These are phyloP conservation scores for Pseudococcus jackbeardsleyi DNA, from an alignment of 2,888 invertebrate species.

Conservation along the genomic window DNA sequence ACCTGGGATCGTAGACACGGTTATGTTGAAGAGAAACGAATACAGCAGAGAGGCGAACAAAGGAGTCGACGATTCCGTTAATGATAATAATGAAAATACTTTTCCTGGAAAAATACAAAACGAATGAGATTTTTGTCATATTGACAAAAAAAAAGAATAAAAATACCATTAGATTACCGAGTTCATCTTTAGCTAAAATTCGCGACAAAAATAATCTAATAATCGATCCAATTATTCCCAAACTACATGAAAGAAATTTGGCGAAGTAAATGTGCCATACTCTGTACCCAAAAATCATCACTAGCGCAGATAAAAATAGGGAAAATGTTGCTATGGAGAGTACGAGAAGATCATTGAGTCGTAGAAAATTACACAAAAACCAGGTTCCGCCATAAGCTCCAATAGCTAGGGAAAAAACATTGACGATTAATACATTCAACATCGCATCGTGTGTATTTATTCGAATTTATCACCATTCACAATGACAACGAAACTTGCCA, in stretches of 20 bases:
- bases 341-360: background rate
- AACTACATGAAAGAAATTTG: background rate
- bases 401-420: background rate
- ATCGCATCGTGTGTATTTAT: background rate
- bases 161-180: background rate
- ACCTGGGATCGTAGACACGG: background rate
- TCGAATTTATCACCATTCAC: constrained; percentile 71
- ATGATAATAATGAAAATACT: constrained; percentile 41
- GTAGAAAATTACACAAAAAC: background rate
- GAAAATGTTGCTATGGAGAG: background rate
- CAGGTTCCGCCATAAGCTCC: background rate
- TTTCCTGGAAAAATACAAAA: background rate
- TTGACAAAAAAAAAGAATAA: background rate
- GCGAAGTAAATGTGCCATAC: constrained; percentile 23
- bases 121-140: background rate
- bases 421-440: background rate
- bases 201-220: constrained; percentile 26
- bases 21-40: background rate
- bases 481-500: constrained; percentile 72
- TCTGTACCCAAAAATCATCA: background rate
- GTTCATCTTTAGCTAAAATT: background rate
- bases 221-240: background rate
- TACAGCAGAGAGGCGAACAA: constrained; percentile 2
- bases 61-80: constrained; percentile 23
- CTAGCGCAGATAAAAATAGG: background rate